Percentiles rank a stretch among this genome's conserved stretches.
Evolutionary conservation across 2,797 vertebrate species (phyloP).

Genomic region (Ataeniobius toweri): DNA sequence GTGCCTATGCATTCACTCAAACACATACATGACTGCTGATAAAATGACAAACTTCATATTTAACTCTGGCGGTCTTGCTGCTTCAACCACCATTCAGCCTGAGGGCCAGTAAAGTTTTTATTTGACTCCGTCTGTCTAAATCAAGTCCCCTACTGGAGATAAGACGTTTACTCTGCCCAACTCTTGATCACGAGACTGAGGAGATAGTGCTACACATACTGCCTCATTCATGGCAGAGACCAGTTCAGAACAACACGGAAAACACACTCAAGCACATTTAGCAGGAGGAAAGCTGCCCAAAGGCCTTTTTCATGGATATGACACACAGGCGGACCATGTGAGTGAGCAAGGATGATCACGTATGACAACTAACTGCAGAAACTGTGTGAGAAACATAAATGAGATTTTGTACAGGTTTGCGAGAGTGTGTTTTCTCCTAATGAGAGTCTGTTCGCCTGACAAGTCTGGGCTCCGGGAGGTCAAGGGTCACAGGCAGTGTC

Average conservation of each 20-base stretch:
- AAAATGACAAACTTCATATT: conserved; percentile 64
- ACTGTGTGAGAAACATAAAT: neutral
- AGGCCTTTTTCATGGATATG: conserved; percentile 8
- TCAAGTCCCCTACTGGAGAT: conserved; percentile 55
- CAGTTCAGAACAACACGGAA: conserved; percentile 2
- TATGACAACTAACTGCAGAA: neutral
- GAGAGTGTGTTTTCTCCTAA: conserved; percentile 24
- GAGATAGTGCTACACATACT: conserved; percentile 28
- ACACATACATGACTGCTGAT: conserved; percentile 46
- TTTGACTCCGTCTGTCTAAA: conserved; percentile 66
- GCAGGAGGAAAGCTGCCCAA: neutral
- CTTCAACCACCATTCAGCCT: conserved; percentile 60
- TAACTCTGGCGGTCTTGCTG: conserved; percentile 49
- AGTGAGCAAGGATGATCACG: neutral
- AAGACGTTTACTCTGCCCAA: conserved; percentile 46
- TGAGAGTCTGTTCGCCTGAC: conserved; percentile 42
- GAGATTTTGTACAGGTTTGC: neutral
- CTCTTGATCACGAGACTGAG: conserved; percentile 57
- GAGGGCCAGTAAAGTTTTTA: conserved; percentile 62
- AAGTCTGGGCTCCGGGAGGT: conserved; percentile 37
- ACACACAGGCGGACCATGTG: neutral
- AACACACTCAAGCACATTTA: conserved; percentile 6
- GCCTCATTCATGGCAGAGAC: conserved; percentile 33
- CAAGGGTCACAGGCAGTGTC: conserved; percentile 53
- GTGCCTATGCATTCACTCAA: conserved; percentile 16